Evolutionary conservation across 2,888 invertebrate species (phyloP).

Genomic region (Lasioglossum figueresi): DNA sequence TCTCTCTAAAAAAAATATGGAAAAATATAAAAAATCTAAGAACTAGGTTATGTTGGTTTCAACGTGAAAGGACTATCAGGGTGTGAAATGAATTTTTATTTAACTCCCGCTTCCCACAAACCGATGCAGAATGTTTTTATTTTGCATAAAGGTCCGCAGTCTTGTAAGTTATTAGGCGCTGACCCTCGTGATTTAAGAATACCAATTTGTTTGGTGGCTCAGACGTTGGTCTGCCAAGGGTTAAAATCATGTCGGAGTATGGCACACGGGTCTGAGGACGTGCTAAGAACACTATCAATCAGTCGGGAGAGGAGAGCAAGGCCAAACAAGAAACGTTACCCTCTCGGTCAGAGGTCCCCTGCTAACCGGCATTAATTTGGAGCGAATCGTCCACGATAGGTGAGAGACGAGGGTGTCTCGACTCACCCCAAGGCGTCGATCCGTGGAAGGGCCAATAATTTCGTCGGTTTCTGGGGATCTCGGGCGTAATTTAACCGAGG

Average conservation of each 20-base stretch:
- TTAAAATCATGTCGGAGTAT: neutral
- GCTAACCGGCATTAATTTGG: slow-evolving; percentile 6
- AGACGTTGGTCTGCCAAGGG: neutral
- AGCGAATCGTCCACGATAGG: slow-evolving; percentile 13
- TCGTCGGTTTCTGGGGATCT: slow-evolving; percentile 56
- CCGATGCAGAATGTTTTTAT: no score
- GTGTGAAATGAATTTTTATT: no score
- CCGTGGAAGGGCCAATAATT: slow-evolving; percentile 64
- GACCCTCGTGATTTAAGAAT: no score
- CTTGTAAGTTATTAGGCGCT: neutral
- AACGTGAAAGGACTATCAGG: no score
- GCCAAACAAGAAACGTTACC: neutral
- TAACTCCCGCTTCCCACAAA: no score
- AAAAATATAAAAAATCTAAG: no score
- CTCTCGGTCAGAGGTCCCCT: neutral
- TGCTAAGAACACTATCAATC: neutral
- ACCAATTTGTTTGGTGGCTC: neutral
- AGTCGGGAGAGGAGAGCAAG: neutral
- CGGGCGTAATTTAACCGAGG: slow-evolving; percentile 70
- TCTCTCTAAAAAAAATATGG: no score
- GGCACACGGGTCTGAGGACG: neutral
- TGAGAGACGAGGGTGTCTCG: slow-evolving; percentile 17
- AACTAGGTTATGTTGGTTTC: no score
- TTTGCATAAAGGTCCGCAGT: neutral
- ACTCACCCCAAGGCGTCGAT: slow-evolving; percentile 45